Conservation (phyloP, 1,140 invertebrate genomes). For the Piezodorus guildinii region DNA sequence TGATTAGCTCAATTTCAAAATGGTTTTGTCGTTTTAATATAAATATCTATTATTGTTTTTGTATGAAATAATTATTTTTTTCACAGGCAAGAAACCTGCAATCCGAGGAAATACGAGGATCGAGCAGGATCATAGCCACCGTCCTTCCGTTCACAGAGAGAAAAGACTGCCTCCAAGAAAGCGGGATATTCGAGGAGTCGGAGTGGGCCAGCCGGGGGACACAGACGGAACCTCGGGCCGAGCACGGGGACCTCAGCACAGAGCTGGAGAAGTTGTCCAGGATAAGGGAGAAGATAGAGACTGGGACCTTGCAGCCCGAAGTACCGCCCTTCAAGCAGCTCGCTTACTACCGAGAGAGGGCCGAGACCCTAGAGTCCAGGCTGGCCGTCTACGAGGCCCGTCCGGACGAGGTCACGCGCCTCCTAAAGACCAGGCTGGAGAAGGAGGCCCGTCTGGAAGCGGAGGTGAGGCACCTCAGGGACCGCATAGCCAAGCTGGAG, state of each 20-base stretch:
- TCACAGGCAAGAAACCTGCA: background rate
- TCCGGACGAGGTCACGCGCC: slow-evolving; percentile 24
- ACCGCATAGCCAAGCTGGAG: slow-evolving; percentile 29
- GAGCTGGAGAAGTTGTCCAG: slow-evolving; percentile 31
- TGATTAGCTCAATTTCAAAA: no score
- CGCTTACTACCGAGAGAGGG: slow-evolving; percentile 26
- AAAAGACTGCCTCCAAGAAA: slow-evolving; percentile 34
- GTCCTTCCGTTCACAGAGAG: slow-evolving; percentile 29
- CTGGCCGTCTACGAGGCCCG: slow-evolving; percentile 28
- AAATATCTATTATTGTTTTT: no score
- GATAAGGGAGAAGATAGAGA: slow-evolving; percentile 32
- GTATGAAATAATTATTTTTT: background rate
- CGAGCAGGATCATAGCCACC: slow-evolving; percentile 29
- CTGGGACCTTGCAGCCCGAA: slow-evolving; percentile 12
- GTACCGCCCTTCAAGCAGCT: slow-evolving; percentile 24
- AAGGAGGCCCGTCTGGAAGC: slow-evolving; percentile 26
- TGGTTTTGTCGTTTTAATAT: no score
- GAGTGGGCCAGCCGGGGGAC: slow-evolving; percentile 29
- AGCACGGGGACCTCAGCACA: slow-evolving; percentile 26
- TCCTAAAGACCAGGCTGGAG: slow-evolving; percentile 26
- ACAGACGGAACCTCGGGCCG: slow-evolving; percentile 30
- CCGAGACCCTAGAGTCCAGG: slow-evolving; percentile 29
- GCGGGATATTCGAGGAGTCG: slow-evolving; percentile 37
- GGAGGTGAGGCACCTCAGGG: slow-evolving; percentile 30
- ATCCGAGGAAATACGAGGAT: background rate